These are phyloP conservation scores for Pomatostomus ruficeps DNA, from an alignment of 2,113 vertebrate genomes.

Conservation along the genomic window DNA sequence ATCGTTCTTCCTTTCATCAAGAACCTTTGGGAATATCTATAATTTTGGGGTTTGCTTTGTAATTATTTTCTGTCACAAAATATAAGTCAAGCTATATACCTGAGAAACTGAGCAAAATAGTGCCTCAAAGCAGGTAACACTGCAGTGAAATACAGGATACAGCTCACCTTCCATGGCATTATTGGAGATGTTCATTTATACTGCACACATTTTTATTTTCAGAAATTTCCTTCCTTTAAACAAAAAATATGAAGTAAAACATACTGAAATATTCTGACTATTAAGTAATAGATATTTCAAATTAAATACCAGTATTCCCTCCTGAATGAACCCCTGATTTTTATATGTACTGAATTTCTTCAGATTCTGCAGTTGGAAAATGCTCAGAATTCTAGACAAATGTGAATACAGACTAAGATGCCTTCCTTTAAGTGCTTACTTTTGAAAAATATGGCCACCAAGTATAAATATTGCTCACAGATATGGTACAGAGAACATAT, in stretches of 20 bases:
- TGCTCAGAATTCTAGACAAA: not conserved
- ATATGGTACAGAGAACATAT: accelerated
- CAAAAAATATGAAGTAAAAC: not conserved
- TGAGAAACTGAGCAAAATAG: conserved; percentile 20
- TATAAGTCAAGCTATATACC: not conserved
- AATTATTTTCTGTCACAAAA: conserved; percentile 44
- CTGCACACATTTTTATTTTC: not conserved
- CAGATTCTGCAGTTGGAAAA: not conserved
- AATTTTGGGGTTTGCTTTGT: conserved; percentile 21
- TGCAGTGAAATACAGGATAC: not conserved
- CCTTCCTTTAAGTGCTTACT: not conserved
- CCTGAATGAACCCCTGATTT: not conserved
- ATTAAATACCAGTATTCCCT: not conserved
- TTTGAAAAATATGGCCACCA: not conserved
- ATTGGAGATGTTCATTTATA: not conserved
- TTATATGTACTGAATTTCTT: not conserved
- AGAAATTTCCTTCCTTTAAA: not conserved
- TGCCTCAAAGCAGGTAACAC: conserved; percentile 1
- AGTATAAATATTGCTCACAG: not conserved
- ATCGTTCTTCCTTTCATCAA: not conserved
- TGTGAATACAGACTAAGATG: not conserved
- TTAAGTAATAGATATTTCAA: not conserved
- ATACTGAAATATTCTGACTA: not conserved
- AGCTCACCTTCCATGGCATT: not conserved
- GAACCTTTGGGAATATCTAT: not conserved